phyloP scores from a whole-genome alignment of 2,113 vertebrate species.

The Peromyscus leucopus region DNA sequence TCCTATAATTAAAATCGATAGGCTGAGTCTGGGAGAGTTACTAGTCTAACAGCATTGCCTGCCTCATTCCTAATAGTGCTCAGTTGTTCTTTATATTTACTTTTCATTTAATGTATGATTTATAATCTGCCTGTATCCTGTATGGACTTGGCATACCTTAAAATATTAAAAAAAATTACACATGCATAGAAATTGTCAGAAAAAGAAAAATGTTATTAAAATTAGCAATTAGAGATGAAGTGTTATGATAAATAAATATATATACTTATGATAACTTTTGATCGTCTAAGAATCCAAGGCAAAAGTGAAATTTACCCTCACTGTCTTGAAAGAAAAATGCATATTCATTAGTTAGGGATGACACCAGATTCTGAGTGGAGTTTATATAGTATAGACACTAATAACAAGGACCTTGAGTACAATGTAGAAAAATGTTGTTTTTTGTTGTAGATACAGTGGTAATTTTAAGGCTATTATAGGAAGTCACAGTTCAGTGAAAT shows the following conservation, averaged over 20 bases:
- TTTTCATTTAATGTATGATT: background rate
- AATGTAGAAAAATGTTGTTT: slow-evolving; percentile 40
- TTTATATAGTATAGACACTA: background rate
- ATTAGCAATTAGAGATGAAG: background rate
- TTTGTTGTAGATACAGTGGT: slow-evolving; percentile 1
- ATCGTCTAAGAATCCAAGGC: background rate
- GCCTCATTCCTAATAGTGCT: background rate
- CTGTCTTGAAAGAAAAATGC: background rate
- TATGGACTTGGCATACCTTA: background rate
- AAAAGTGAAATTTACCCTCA: background rate
- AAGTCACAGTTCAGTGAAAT: slow-evolving; percentile 2
- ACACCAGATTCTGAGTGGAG: background rate
- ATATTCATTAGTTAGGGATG: slow-evolving; percentile 1
- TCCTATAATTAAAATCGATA: background rate
- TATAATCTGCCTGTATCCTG: background rate
- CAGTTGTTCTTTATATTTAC: background rate
- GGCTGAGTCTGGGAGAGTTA: background rate
- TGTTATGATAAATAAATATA: background rate
- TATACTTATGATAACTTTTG: background rate
- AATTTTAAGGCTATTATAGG: slow-evolving; percentile 5
- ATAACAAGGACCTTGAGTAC: slow-evolving; percentile 30
- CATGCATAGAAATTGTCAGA: background rate
- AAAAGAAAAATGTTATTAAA: background rate
- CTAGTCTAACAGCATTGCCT: background rate
- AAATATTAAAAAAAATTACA: background rate